Evolutionary conservation across 2,888 invertebrate genomes (phyloP), one percentile per base, ranked within the genome.

Genomic region (Meteorus colon): DNA sequence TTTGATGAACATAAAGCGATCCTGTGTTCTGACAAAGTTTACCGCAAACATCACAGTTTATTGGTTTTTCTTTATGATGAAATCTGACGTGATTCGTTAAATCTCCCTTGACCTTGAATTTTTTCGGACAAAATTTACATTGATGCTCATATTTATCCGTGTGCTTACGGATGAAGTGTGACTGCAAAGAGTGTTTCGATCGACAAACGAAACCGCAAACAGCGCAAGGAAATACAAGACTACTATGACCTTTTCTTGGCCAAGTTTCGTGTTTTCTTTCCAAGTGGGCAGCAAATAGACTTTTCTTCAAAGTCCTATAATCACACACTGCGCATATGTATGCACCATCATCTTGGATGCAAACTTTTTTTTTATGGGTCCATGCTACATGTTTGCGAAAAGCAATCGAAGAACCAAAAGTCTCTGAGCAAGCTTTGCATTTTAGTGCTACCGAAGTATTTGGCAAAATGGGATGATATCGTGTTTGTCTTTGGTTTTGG

Each of bases 81-180:
- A 89, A 89, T 3, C 89, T 81, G 5, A 89, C 81, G 79, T 89
- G 89, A 59, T 89, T 89, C 3, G 89, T 89, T 16, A 89, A 79
- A 59, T 89, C 89, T 2, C 89, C 89, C 67, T 89, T 89, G 34
- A 89, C 89, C 63, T 89, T 89, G 79, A 89, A 89, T 68, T 87
- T 86, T 69, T 89, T 89, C 0, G 83, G 65, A 62, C 89, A 89
- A 48, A 86, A 86, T 27, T 84, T 85, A 67, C 89, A 89, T 34
- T 86, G 84, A 71, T 89, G 87, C 76, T 89, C 89, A 79, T 86
- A 89, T 4, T 81, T 82, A 45, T 89, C 89, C 0, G 89, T 89
- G 80, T 89, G 89, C 67, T 89, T 89, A 0, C 89, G 80, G 1
- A 87, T 88, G 66, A 89, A 89, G 71, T 89, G 89, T 2, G 89